phyloP scores from a whole-genome alignment of 2,888 invertebrate species.

The Amphipoea lucens region DNA sequence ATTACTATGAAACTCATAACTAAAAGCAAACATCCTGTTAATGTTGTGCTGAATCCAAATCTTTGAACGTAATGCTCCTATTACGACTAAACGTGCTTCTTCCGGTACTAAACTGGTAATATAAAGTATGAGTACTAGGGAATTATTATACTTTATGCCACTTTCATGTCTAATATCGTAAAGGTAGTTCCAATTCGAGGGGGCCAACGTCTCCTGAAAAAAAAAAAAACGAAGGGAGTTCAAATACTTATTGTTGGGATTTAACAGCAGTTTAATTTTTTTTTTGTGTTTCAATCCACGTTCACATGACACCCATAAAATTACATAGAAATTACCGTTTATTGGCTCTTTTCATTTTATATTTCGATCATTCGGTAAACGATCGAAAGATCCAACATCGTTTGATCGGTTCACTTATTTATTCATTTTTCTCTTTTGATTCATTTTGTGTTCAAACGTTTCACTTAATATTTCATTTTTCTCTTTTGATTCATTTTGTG shows the following conservation, averaged over 20 bases:
- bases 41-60: constrained; percentile 33
- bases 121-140: constrained; percentile 18
- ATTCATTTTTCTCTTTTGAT: not conserved
- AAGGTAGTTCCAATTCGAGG: not conserved
- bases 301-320: not conserved
- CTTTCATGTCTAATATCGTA: not conserved
- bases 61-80: constrained; percentile 33
- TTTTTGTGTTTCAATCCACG: not conserved
- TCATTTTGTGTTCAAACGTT: not conserved
- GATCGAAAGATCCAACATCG: not conserved
- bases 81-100: constrained; percentile 30
- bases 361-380: not conserved
- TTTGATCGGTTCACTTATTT: not conserved
- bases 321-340: not conserved
- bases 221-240: too few species aligned
- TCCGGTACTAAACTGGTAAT: constrained; percentile 45
- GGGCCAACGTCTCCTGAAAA: not conserved
- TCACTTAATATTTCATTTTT: not conserved
- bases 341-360: not conserved
- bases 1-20: constrained; percentile 47
- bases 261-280: not conserved
- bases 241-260: not conserved
- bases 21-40: constrained; percentile 54
- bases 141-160: not conserved
- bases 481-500: not conserved